These are phyloP conservation scores for Oligia fasciuncula DNA, from an alignment of 2,888 invertebrate species.

Conservation along the genomic window DNA sequence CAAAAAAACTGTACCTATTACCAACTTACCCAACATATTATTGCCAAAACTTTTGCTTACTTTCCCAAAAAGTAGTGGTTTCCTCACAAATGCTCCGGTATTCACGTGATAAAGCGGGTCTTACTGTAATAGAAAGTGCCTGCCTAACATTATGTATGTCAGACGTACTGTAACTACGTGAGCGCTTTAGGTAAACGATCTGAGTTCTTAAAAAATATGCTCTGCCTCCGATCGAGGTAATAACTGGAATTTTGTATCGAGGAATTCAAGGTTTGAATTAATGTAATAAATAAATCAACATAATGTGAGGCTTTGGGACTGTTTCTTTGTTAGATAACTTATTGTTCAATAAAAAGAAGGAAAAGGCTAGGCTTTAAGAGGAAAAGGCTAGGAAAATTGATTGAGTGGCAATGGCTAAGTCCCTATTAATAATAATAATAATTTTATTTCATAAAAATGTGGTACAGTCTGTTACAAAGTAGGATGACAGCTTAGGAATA, in stretches of 20 bases:
- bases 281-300: neutral
- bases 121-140: constrained; percentile 43
- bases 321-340: neutral
- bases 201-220: constrained; percentile 40
- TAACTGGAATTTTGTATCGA: constrained; percentile 16
- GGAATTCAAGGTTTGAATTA: neutral
- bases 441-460: too few species aligned
- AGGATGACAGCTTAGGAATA: too few species aligned
- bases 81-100: constrained; percentile 22
- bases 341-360: neutral
- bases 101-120: constrained; percentile 51
- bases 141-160: constrained; percentile 57
- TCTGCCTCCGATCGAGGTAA: constrained; percentile 1
- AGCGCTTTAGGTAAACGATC: constrained; percentile 49
- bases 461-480: too few species aligned
- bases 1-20: neutral
- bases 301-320: neutral
- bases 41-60: constrained; percentile 25
- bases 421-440: too few species aligned
- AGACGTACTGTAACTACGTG: constrained; percentile 53
- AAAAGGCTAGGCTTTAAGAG: too few species aligned
- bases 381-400: too few species aligned
- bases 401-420: too few species aligned
- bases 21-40: constrained; percentile 3
- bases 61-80: neutral